Evolutionary conservation across 2,113 vertebrate species (phyloP).

Genomic region (Dromaius novaehollandiae): DNA sequence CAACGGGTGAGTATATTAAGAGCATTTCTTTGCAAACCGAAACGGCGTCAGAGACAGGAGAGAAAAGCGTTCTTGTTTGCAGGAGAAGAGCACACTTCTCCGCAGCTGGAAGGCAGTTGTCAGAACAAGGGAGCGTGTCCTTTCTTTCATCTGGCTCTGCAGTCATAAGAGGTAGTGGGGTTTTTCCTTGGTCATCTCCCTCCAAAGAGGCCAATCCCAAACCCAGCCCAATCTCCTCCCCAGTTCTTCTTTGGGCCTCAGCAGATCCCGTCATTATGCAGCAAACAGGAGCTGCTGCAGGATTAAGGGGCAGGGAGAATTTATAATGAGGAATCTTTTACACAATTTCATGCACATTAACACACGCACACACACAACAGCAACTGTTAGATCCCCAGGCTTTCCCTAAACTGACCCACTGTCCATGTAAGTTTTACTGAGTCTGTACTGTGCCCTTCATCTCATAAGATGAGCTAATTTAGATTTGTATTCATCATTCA

Average conservation of each 20-base stretch:
- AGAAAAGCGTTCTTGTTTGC: not conserved
- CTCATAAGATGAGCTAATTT: not conserved
- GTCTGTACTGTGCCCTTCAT: not conserved
- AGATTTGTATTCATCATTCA: not conserved
- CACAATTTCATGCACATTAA: not conserved
- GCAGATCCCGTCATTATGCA: not conserved
- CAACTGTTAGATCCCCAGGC: not conserved
- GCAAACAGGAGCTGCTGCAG: not conserved
- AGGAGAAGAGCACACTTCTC: not conserved
- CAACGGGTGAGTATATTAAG: not conserved
- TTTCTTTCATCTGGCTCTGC: not conserved
- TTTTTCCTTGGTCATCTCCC: not conserved
- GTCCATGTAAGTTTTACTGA: not conserved
- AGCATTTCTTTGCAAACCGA: constrained; percentile 17
- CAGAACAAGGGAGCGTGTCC: not conserved
- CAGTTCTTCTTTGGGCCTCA: not conserved
- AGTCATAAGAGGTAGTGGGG: not conserved
- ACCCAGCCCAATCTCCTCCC: not conserved
- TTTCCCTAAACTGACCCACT: not conserved
- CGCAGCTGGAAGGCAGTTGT: not conserved
- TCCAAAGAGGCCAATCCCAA: not conserved
- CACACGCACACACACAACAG: too few relatives aligned
- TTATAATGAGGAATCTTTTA: not conserved
- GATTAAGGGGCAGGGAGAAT: not conserved
- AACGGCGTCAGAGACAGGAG: not conserved